A percentile compares a stretch with the other conserved stretches of the same genome.
phyloP scores from a whole-genome alignment of 2,888 invertebrate genomes.

The Luperina nickerlii region DNA sequence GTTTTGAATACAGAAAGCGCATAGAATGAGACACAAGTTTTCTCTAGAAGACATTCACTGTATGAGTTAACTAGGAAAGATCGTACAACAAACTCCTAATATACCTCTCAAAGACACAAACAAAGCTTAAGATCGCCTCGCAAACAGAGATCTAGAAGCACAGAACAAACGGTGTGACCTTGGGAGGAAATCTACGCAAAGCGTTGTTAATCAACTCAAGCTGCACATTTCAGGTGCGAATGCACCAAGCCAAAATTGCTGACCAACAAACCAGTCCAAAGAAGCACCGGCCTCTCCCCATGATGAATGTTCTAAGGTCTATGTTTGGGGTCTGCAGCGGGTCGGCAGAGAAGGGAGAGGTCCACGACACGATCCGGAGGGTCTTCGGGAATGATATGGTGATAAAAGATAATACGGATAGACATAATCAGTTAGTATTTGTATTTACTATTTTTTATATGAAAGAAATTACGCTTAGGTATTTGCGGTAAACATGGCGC shows the following conservation, averaged over 20 bases:
- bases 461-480: neutral
- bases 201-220: neutral
- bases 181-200: no score
- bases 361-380: constrained; percentile 82
- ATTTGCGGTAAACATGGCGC: neutral
- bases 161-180: neutral
- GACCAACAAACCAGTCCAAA: constrained; percentile 13
- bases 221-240: neutral
- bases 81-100: no score
- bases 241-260: constrained; percentile 32
- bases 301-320: constrained; percentile 86
- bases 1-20: constrained; percentile 11
- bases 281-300: constrained; percentile 59
- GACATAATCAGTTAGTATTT: constrained; percentile 79
- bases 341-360: constrained; percentile 84
- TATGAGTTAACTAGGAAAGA: constrained; percentile 4
- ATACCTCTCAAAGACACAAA: neutral
- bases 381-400: constrained; percentile 86
- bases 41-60: constrained; percentile 4
- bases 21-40: neutral
- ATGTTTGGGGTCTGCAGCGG: constrained; percentile 88
- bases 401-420: constrained; percentile 85
- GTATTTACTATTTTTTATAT: neutral
- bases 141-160: neutral
- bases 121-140: neutral